Percentiles rank a stretch among this genome's conserved stretches.
These are phyloP conservation scores for Subanguina moxae DNA, from an alignment of 1,140 invertebrate genomes.

Conservation along the genomic window DNA sequence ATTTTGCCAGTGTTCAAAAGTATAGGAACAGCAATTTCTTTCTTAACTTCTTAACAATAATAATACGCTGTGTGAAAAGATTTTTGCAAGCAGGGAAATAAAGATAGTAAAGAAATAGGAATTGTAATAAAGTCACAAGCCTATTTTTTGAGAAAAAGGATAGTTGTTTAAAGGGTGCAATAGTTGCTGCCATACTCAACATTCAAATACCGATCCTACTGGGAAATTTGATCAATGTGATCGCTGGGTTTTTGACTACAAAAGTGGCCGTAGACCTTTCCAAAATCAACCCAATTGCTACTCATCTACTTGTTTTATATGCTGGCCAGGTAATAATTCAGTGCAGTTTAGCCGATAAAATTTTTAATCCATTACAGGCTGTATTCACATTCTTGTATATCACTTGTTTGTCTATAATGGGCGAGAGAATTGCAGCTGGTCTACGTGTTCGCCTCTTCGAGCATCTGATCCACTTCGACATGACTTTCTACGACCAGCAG, in stretches of 20 bases:
- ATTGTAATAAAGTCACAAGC: neutral
- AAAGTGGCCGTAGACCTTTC: constrained; percentile 63
- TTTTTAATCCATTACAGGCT: constrained; percentile 68
- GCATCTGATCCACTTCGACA: constrained; percentile 79
- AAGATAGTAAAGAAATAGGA: neutral
- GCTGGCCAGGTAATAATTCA: constrained; percentile 64
- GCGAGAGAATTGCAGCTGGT: constrained; percentile 76
- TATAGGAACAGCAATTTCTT: too few relatives aligned
- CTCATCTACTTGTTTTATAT: constrained; percentile 69
- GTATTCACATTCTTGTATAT: constrained; percentile 84
- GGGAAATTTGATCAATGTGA: constrained; percentile 73
- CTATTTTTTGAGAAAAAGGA: neutral
- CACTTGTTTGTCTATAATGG: constrained; percentile 75
- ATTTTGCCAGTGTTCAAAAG: too few relatives aligned
- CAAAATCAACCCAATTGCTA: constrained; percentile 68
- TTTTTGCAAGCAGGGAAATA: too few relatives aligned
- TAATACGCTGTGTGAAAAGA: too few relatives aligned
- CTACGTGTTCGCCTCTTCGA: constrained; percentile 75
- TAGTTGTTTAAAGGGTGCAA: constrained; percentile 71
- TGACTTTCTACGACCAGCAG: constrained; percentile 82
- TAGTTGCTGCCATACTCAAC: constrained; percentile 74
- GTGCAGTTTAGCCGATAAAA: neutral
- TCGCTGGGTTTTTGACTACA: constrained; percentile 62
- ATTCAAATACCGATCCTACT: constrained; percentile 75
- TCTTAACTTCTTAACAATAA: too few relatives aligned